Base-by-base conservation (phyloP, 2,797 vertebrate species). In the Epinephelus coioides region DNA sequence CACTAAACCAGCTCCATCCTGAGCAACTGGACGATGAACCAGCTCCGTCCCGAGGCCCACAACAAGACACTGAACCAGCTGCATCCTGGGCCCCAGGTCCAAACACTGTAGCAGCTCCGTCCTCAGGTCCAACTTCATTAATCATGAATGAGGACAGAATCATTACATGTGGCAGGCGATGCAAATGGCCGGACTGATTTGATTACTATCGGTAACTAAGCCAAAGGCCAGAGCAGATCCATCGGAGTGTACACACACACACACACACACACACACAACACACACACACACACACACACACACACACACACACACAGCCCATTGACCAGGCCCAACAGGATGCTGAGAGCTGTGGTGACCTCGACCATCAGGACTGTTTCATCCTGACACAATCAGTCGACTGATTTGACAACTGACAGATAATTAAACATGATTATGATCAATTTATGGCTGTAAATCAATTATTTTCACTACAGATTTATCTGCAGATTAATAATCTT, bases 161-260 rank as follows among this genome's bases (percentile, higher is more conserved):
- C 91, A 87, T 89, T 91, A 92, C 89, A 89, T 83, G 80, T 62
- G 86, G 70, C 81, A 70, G 78, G 55, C 61, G 43, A 81, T 64
- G 86, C 79, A 79, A 83, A 75, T 67, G 73, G 70, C 15, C 67
- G 15, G 75, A 78, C 66, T 50, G 90, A 85, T 92, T 88, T 72
- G 43, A 89, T 94, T 93, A 93, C 91, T 76, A 88, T 83, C 88
- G 34, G 91, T 92, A 92, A 90, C 82, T 92, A 93, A 91, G 86
- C 79, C 86, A 90, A 79, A 81, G 85, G 81, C 69, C 79, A 79
- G 56, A 76, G 55, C 65, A 43, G 53, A 67, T 62, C 67, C 53
- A 69, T 44, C 49, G 17, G 38, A 38, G 59, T 25, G 43, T 8
- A 2, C 34, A 57, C 27, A 71, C 59, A 66, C 50, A 55, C 57